Conservation (phyloP, 1,140 invertebrate species). For the Eupristina koningsbergeri region DNA sequence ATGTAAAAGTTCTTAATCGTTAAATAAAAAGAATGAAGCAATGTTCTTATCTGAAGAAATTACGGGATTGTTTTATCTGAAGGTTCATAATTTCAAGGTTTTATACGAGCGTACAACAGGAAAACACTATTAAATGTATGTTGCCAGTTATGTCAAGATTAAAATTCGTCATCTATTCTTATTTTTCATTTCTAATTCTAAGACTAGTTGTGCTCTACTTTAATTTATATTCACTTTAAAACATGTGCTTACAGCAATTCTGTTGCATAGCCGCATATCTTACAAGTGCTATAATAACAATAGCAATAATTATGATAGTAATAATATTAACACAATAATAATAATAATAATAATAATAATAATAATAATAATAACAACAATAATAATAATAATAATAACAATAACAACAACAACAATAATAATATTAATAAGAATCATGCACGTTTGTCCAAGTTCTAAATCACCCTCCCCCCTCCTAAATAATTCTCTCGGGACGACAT, state of each 20-base stretch:
- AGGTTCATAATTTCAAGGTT: neutral
- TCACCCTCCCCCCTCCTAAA: slow-evolving; percentile 35
- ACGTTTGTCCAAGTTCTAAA: slow-evolving; percentile 49
- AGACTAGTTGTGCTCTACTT: slow-evolving; percentile 29
- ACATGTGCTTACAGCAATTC: slow-evolving; percentile 21
- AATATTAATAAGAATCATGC: neutral
- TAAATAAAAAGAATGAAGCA: neutral
- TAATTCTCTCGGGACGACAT: slow-evolving; percentile 49
- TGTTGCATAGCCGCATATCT: slow-evolving; percentile 1
- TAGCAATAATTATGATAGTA: too few relatives aligned
- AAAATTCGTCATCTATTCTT: slow-evolving; percentile 6
- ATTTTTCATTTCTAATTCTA: slow-evolving; percentile 12
- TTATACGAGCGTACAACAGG: neutral
- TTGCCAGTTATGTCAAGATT: neutral
- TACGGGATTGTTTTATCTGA: neutral
- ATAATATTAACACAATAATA: too few relatives aligned
- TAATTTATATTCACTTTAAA: slow-evolving; percentile 45
- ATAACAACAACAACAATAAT: too few relatives aligned
- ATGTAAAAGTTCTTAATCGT: neutral
- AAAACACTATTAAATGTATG: neutral
- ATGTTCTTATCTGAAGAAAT: slow-evolving; percentile 3
- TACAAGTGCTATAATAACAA: slow-evolving; percentile 13
- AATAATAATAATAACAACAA: too few relatives aligned
- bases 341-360: too few relatives aligned
- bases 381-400: too few relatives aligned